phyloP scores from a whole-genome alignment of 2,888 invertebrate species.

The Mimas tiliae region DNA sequence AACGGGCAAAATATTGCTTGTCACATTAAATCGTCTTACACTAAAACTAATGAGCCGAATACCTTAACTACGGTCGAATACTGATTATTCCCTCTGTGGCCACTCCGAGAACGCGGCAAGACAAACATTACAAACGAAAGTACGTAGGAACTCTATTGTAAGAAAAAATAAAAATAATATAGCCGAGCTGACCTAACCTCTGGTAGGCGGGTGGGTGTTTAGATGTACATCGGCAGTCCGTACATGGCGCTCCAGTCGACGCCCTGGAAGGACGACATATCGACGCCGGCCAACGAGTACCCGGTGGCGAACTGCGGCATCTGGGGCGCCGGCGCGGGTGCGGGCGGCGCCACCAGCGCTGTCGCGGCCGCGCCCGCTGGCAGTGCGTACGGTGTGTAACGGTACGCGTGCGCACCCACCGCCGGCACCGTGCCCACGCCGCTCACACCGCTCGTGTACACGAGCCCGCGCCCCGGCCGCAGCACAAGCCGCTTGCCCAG shows the following conservation, averaged over 20 bases:
- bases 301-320: constrained; percentile 88
- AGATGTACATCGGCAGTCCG: constrained; percentile 96
- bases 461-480: constrained; percentile 87
- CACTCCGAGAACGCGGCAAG: constrained; percentile 61
- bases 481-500: constrained; percentile 89
- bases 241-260: constrained; percentile 97
- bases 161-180: constrained; percentile 46
- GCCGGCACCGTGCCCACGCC: constrained; percentile 66
- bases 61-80: constrained; percentile 60
- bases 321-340: constrained; percentile 84
- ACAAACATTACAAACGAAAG: constrained; percentile 51
- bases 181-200: constrained; percentile 54
- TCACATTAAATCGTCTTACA: constrained; percentile 53
- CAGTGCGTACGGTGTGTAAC: constrained; percentile 82
- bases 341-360: constrained; percentile 79
- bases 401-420: constrained; percentile 80
- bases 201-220: constrained; percentile 65
- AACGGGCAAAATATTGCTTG: constrained; percentile 62
- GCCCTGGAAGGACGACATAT: constrained; percentile 96
- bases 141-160: constrained; percentile 63
- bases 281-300: constrained; percentile 94
- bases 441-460: constrained; percentile 81
- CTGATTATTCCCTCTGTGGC: constrained; percentile 56
- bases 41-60: constrained; percentile 60
- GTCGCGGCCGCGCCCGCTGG: constrained; percentile 53